Conservation (phyloP, 2,888 invertebrate genomes). For the Physocephala rufipes region DNA sequence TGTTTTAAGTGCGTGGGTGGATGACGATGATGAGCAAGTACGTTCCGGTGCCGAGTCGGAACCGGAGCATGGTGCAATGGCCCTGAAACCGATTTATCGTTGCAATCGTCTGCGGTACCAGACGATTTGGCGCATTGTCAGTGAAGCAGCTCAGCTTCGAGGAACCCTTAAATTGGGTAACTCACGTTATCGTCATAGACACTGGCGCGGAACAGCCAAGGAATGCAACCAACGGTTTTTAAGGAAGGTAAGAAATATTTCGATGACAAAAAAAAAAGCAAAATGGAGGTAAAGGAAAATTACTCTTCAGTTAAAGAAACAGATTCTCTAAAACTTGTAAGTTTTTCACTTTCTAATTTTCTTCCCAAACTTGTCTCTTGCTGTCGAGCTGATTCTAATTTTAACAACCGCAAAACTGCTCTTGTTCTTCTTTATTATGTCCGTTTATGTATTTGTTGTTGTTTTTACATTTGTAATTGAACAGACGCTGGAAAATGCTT, state of each 20-base stretch:
- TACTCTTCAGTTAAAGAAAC: too few species aligned
- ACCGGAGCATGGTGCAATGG: constrained; percentile 72
- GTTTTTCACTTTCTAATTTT: too few species aligned
- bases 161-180: constrained; percentile 76
- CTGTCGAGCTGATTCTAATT: too few species aligned
- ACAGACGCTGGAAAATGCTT: too few species aligned
- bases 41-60: constrained; percentile 80
- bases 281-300: background rate
- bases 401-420: too few species aligned
- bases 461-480: too few species aligned
- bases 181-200: constrained; percentile 79
- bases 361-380: too few species aligned
- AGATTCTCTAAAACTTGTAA: too few species aligned
- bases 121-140: constrained; percentile 75
- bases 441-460: too few species aligned
- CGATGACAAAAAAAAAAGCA: background rate
- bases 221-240: constrained; percentile 90
- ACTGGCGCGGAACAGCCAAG: constrained; percentile 86
- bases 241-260: constrained; percentile 74
- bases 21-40: constrained; percentile 71
- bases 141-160: constrained; percentile 75
- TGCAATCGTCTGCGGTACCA: constrained; percentile 73
- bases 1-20: constrained; percentile 82
- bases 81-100: constrained; percentile 63
- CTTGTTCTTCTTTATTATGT: too few species aligned